These are phyloP conservation scores for Macrocentrus cingulum DNA, from an alignment of 1,140 invertebrate genomes.

Conservation along the genomic window DNA sequence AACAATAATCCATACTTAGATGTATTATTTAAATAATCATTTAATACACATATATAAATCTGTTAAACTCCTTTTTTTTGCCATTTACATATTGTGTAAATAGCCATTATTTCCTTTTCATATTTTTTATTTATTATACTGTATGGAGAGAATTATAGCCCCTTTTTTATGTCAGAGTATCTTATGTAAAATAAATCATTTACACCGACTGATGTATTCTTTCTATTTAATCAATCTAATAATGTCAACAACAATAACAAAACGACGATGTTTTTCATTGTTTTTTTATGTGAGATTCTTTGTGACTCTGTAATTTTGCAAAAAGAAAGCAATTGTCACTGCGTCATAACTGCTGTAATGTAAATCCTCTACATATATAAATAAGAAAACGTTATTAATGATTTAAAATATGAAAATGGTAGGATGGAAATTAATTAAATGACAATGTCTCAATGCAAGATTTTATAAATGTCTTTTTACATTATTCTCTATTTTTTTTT, in stretches of 20 bases:
- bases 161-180: constrained; percentile 42
- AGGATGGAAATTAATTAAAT: constrained; percentile 37
- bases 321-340: constrained; percentile 24
- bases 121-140: constrained; percentile 57
- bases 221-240: constrained; percentile 36
- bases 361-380: constrained; percentile 41
- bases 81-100: constrained; percentile 57
- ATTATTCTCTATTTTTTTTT: constrained; percentile 27
- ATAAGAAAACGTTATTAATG: constrained; percentile 32
- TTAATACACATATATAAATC: constrained; percentile 36
- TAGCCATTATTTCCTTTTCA: constrained; percentile 57
- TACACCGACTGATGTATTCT: constrained; percentile 41
- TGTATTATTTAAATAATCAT: constrained; percentile 14
- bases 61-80: constrained; percentile 53
- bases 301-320: constrained; percentile 28
- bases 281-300: constrained; percentile 27
- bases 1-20: constrained; percentile 13
- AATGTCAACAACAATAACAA: constrained; percentile 40
- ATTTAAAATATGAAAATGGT: constrained; percentile 33
- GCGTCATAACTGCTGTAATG: constrained; percentile 28
- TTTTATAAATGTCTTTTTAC: constrained; percentile 30
- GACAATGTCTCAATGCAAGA: constrained; percentile 30
- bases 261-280: constrained; percentile 36
- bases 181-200: constrained; percentile 50
- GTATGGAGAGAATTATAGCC: constrained; percentile 44